These are phyloP conservation scores for Polyodon spathula DNA, from an alignment of 2,113 vertebrate species.

Conservation along the genomic window DNA sequence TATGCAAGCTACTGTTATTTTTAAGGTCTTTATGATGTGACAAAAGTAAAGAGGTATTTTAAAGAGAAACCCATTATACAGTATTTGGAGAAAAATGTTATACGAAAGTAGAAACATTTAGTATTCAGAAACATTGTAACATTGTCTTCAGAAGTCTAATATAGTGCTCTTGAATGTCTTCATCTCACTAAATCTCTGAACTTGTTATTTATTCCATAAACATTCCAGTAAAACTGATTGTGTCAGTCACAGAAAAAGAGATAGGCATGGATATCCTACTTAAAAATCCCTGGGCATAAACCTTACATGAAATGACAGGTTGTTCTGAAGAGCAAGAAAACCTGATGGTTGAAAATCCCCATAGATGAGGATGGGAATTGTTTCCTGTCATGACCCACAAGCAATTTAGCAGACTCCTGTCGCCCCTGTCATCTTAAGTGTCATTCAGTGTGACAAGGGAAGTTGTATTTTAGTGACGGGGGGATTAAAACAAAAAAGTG, in stretches of 20 bases:
- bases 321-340: background rate
- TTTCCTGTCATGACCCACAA: constrained; percentile 7
- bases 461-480: background rate
- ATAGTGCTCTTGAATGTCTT: background rate
- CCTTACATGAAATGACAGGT: background rate
- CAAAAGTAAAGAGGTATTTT: no score
- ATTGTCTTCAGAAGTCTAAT: background rate
- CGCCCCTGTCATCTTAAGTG: background rate
- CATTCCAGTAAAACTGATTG: background rate
- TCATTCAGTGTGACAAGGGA: background rate
- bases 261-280: background rate
- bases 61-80: no score
- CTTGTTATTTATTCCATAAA: constrained; percentile 3
- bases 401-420: constrained; percentile 2
- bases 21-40: no score
- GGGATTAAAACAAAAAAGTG: background rate
- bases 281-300: constrained; percentile 9
- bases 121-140: background rate
- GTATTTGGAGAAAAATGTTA: background rate
- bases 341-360: constrained; percentile 7
- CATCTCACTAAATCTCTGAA: background rate
- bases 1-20: no score
- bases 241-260: background rate
- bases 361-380: constrained; percentile 1
- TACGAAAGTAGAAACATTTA: background rate